A percentile compares a stretch with the other conserved stretches of the same genome.
These are phyloP conservation scores for Tetanocera ferruginea DNA, from an alignment of 2,888 invertebrate species.

Conservation along the genomic window DNA sequence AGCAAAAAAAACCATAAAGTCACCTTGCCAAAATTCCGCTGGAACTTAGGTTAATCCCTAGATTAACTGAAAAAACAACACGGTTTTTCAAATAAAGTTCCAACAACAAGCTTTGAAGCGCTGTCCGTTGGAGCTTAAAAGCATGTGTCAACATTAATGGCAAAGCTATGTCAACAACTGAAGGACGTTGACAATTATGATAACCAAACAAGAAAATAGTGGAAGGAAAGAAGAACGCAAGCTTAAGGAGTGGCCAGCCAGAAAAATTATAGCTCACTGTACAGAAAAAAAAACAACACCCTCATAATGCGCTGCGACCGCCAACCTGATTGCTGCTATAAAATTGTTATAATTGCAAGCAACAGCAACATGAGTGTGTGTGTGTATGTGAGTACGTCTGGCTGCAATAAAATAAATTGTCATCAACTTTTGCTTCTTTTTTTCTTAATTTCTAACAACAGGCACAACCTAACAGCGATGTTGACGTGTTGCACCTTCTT, in stretches of 20 bases:
- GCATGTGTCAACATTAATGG: not conserved
- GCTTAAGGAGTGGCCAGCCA: not conserved
- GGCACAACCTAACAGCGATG: too few species aligned
- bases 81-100: too few species aligned
- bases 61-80: too few species aligned
- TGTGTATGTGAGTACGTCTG: not conserved
- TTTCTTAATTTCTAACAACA: too few species aligned
- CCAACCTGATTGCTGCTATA: not conserved
- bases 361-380: too few species aligned
- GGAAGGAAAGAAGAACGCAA: not conserved
- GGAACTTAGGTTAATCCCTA: too few species aligned
- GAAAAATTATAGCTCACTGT: not conserved
- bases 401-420: not conserved
- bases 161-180: not conserved
- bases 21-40: too few species aligned
- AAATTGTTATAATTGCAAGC: not conserved
- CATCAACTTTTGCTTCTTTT: too few species aligned
- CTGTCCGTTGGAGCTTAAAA: not conserved
- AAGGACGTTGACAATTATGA: constrained; percentile 14
- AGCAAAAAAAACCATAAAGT: too few species aligned
- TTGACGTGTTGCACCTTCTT: too few species aligned
- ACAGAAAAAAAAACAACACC: not conserved
- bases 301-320: not conserved
- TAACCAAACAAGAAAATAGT: not conserved
- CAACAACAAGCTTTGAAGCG: too few species aligned